Evolutionary conservation across 2,888 invertebrate species (phyloP).

Genomic region (Caenorhabditis plicata): DNA sequence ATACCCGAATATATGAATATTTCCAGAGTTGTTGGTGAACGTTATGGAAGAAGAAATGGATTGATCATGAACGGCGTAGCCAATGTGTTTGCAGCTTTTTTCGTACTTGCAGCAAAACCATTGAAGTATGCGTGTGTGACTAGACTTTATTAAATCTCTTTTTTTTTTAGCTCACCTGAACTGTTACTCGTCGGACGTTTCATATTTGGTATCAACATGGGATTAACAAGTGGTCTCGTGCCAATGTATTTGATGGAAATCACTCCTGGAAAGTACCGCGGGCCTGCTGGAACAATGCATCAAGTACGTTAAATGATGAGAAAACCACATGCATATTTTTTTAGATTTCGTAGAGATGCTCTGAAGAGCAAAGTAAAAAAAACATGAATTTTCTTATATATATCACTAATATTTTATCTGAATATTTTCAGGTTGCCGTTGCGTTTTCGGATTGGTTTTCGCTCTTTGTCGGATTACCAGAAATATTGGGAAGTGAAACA

Average conservation of each 20-base stretch:
- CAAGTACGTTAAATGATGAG: constrained; percentile 57
- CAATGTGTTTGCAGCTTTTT: constrained; percentile 65
- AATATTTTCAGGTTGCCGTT: constrained; percentile 63
- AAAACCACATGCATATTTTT: neutral
- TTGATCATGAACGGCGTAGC: constrained; percentile 60
- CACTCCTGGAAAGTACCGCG: constrained; percentile 66
- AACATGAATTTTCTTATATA: neutral
- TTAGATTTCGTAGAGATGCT: neutral
- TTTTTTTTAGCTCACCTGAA: constrained; percentile 63
- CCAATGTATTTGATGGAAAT: constrained; percentile 69
- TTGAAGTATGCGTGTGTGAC: constrained; percentile 29
- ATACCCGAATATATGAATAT: too few relatives aligned
- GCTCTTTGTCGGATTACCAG: constrained; percentile 68
- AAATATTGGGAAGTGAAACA: constrained; percentile 63
- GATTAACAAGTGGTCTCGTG: constrained; percentile 67
- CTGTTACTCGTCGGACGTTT: constrained; percentile 68
- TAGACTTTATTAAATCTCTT: neutral
- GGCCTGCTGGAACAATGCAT: constrained; percentile 68
- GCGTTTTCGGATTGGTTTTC: constrained; percentile 68
- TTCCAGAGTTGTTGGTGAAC: constrained; percentile 65
- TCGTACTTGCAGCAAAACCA: constrained; percentile 66
- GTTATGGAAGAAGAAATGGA: constrained; percentile 66
- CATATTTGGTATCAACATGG: constrained; percentile 66
- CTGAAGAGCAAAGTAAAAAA: neutral
- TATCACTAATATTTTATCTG: neutral